Base-by-base conservation (phyloP, 2,888 invertebrate species). In the Lordiphosa fenestrarum region DNA sequence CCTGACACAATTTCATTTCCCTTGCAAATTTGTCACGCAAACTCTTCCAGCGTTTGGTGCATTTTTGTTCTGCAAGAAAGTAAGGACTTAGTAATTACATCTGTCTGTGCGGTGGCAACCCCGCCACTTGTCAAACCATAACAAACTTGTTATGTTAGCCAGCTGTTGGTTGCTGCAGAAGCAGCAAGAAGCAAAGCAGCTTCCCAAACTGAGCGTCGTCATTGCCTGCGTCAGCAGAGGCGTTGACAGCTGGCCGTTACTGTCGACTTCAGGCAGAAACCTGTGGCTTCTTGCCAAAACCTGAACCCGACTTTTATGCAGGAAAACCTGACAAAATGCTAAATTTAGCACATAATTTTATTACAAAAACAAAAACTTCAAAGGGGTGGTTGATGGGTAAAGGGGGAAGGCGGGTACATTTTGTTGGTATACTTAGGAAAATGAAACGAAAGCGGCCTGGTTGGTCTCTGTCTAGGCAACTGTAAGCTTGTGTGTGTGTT, bases 21-120 rank as follows among this genome's bases (percentile, higher is more conserved):
- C 87, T 83, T n/a, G 87, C 87, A 50, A 87, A 87, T 71, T 88
- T 88, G 46, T 87, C 87, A 5, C 87, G 87, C 63, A 87, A 64
- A 57, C 87, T 87, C 62, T 87, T 87, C 87, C 87, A 87, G 6
- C 87, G 87, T 57, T 87, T 87, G 52, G 88, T 87, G 63, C 87
- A 87, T 80, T 87, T 87, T 88, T 87, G 87, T 73, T 87, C 87
- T 87, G 49, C 0, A 60, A 30, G 3, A 19, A 1, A 48, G 4
- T 19, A 15, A 1, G n/a, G 38, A 47, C 7, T 2, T 10, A 7
- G 9, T 33, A 33, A 30, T 30, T 46, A 33, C n/a, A 6, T 35
- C 35, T 25, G 25, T 6, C 25, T 25, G 13, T 30, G 15, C 15
- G 44, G 30, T n/a, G 44, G 30, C 44, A 33, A 33, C 44, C 30